Evolutionary conservation across 64 coral and sea anemone genomes (phyloP).

Genomic region (Platygyra sinensis): DNA sequence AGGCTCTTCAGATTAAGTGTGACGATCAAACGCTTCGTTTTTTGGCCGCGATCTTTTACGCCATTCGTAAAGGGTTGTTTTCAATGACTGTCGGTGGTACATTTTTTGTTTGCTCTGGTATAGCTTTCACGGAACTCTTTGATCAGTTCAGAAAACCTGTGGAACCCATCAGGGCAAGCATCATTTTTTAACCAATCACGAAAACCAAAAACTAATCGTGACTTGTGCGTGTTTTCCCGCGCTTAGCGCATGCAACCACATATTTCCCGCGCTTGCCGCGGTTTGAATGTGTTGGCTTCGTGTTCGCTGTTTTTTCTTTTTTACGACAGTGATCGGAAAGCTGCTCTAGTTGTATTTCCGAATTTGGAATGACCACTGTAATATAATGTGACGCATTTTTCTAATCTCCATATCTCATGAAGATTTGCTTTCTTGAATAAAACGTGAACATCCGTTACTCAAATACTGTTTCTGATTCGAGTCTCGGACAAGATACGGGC

Average conservation of each 20-base stretch:
- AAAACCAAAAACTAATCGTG: background rate
- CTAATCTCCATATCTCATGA: background rate
- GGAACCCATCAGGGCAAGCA: background rate
- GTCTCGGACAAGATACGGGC: too few relatives aligned
- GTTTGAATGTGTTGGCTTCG: too few relatives aligned
- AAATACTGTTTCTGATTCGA: background rate
- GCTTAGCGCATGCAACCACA: background rate
- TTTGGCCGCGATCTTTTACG: background rate
- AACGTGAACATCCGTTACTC: background rate
- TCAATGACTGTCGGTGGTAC: background rate
- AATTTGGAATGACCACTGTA: background rate
- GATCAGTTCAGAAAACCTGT: background rate
- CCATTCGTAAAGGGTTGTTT: background rate
- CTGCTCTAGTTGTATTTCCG: background rate
- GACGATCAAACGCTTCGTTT: background rate
- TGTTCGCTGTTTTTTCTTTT: background rate
- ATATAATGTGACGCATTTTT: constrained; percentile 11
- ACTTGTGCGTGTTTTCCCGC: background rate
- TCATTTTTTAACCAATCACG: background rate
- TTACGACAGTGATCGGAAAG: background rate
- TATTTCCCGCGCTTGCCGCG: too few relatives aligned
- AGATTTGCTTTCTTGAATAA: background rate
- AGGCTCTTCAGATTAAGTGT: constrained; percentile 40
- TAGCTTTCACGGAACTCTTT: background rate
- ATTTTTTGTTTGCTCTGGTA: background rate